Evolutionary conservation across 2,113 vertebrate genomes (phyloP), one percentile per base, ranked within the genome.

Genomic region (Emydura subglobosa): DNA sequence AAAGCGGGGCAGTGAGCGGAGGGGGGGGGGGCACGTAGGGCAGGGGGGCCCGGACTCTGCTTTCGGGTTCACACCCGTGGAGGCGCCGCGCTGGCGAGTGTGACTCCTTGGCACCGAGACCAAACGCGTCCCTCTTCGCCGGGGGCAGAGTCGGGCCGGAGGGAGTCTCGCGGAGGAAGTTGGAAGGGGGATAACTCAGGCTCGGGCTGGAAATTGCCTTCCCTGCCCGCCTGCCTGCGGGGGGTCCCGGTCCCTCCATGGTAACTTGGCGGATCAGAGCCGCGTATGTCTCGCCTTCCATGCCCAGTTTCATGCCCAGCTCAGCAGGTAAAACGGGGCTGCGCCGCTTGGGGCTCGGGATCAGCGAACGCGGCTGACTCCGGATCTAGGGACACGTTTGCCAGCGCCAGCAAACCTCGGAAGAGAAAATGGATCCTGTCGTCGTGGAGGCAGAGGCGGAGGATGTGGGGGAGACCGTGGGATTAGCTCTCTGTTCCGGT

Each of bases 391-490:
- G 49, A 54, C 9, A 10, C 51, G 31, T 16, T 25, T 57, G 21
- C 31, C 59, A 42, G 34, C 27, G 61, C 39, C 76, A 5, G 25
- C 51, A 29, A 31, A 13, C 34, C 44, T 16, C 34, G 51, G 29
- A 16, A 68, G 51, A 85, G 83, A 91, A 94, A 82, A 96, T 89
- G 91, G 96, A 91, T 84, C 55, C 87, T 7, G 87, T 2, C 12
- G 78, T 44, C 50, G 72, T 44, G 55, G 80, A 57, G 59, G 1
- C 31, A 51, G 53, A 31, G 88, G 0, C 50, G 87, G 79, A 9
- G 34, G 34, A 16, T 13, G 16, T 4, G n/a, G 57, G 22, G 31
- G 81, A 16, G 92, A 80, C 54, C 34, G 24, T 51, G n/a, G 2
- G 7, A 16, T 83, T 79, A 6, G 21, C n/a, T 5, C 1, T 51